Base-by-base conservation (phyloP, 2,888 invertebrate genomes). In the Endotricha flammealis region DNA sequence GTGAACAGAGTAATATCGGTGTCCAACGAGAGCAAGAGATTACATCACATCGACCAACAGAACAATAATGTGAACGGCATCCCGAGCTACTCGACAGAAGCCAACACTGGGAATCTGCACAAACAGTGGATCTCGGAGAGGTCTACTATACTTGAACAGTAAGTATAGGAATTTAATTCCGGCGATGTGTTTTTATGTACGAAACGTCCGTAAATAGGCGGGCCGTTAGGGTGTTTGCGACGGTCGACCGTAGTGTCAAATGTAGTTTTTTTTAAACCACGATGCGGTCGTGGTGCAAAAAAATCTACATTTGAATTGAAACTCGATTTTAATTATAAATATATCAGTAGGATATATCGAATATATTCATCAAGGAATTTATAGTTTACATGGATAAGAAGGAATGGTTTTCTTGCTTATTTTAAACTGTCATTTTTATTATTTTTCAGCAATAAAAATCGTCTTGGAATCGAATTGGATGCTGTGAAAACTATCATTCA, bases 391-490 rank as follows among this genome's bases (percentile, higher is more conserved):
- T n/a, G n/a, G n/a, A n/a, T n/a, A n/a, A n/a, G n/a, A n/a, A n/a
- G n/a, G n/a, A n/a, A n/a, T n/a, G n/a, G n/a, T 29, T 4, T 23
- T 2, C 32, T 32, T n/a, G n/a, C n/a, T n/a, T n/a, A n/a, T n/a
- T n/a, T n/a, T n/a, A n/a, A n/a, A n/a, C n/a, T n/a, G n/a, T n/a
- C 6, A 2, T 20, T 20, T 39, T 30, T 36, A 50, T 44, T 55
- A 44, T 48, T 38, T 87, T 88, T 39, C 64, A 91, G 92, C 57
- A 90, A 94, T 57, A 88, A 89, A 67, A 89, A 86, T 40, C 90
- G 93, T 22, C 90, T 93, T 64, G 97, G 97, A 0, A 92, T 98
- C 5, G 90, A 93, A 41, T 83, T 95, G 30, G 93, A 93, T 0
- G 85, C 90, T 8, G 90, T 90, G 5, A 81, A 89, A 3, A 81